Conservation (phyloP, 2,888 invertebrate genomes). For the Myopa testacea region DNA sequence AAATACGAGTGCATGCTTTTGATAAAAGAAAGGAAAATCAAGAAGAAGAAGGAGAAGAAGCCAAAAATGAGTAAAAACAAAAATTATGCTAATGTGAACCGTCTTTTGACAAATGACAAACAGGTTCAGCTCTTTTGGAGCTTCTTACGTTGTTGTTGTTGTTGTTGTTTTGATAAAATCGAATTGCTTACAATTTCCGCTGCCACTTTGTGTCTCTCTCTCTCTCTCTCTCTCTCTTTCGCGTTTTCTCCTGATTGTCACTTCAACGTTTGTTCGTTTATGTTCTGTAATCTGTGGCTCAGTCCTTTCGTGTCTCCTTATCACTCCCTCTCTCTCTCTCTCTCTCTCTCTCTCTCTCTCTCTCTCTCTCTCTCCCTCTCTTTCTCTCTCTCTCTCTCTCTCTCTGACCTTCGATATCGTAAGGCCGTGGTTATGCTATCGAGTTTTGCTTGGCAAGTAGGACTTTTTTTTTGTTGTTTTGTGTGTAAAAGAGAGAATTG, state of each 20-base stretch:
- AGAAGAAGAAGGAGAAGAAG: not conserved
- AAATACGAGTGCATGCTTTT: not conserved
- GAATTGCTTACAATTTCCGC: not conserved
- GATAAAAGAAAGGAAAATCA: not conserved
- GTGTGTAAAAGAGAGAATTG: too few relatives aligned
- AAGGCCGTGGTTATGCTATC: too few relatives aligned
- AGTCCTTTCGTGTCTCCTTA: not conserved
- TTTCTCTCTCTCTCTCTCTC: too few relatives aligned
- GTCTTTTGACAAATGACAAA: not conserved
- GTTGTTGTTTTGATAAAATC: not conserved
- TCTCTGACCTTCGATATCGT: too few relatives aligned
- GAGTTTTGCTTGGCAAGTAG: too few relatives aligned
- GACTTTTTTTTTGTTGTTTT: too few relatives aligned
- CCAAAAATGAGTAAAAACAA: not conserved
- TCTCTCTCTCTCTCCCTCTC: too few relatives aligned
- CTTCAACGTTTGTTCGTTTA: not conserved
- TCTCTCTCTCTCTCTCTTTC: not conserved
- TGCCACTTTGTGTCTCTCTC: not conserved
- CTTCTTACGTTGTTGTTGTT: not conserved
- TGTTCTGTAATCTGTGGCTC: not conserved
- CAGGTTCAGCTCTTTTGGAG: too few relatives aligned
- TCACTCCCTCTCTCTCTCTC: not conserved
- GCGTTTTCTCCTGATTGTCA: not conserved
- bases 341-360: not conserved
- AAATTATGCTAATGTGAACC: slow-evolving; percentile 18